A percentile compares a stretch with the other conserved stretches of the same genome.
phyloP scores from a whole-genome alignment of 2,113 vertebrate species.

The Madoqua kirkii region DNA sequence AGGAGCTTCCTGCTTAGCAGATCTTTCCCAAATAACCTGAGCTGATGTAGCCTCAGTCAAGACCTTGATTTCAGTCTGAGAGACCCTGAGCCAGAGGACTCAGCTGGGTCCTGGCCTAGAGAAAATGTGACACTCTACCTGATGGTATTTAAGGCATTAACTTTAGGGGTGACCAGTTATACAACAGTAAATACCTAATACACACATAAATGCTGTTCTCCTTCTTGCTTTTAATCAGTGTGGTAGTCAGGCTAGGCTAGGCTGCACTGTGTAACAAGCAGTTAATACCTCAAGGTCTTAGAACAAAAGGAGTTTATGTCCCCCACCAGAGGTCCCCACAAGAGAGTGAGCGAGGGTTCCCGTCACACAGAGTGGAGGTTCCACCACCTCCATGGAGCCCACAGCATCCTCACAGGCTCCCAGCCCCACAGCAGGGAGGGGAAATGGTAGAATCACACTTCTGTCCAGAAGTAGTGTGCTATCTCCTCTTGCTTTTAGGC shows the following conservation, averaged over 20 bases:
- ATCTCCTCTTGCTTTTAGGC: neutral
- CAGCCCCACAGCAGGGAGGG: neutral
- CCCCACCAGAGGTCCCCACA: neutral
- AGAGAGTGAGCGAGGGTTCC: fast-evolving
- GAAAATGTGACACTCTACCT: neutral
- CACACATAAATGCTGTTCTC: neutral
- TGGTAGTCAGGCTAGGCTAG: neutral
- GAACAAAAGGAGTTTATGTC: neutral
- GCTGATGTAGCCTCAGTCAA: neutral
- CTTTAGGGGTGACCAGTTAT: neutral
- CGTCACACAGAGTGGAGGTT: neutral
- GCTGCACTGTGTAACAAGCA: neutral
- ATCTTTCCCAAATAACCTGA: neutral
- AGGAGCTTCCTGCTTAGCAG: neutral
- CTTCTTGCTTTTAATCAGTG: neutral
- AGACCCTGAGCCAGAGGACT: neutral
- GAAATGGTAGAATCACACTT: neutral
- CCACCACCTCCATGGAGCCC: neutral
- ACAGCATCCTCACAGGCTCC: fast-evolving
- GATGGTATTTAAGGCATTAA: too few relatives aligned
- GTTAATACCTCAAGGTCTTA: neutral
- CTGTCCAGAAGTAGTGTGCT: fast-evolving
- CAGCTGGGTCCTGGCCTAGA: neutral
- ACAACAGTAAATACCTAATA: too few relatives aligned
- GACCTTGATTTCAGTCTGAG: neutral